Percentiles rank a stretch among this genome's conserved stretches.
Evolutionary conservation across 1,140 invertebrate genomes (phyloP).

Genomic region (Drosophila novamexicana): DNA sequence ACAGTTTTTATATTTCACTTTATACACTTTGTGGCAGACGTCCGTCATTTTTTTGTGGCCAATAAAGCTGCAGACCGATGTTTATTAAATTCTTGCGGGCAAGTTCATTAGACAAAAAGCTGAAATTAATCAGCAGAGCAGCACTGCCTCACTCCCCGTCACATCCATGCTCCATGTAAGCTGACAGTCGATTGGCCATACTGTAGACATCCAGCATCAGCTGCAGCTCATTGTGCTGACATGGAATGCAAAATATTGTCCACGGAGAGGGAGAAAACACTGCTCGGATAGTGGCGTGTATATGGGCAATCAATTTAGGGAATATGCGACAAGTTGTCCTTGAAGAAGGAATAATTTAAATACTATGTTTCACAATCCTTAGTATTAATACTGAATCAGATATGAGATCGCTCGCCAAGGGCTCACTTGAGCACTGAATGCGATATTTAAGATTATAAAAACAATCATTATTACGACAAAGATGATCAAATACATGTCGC

Average conservation of each 20-base stretch:
- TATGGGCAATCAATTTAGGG: too few species aligned
- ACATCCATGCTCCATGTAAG: neutral
- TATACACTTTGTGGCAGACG: constrained; percentile 46
- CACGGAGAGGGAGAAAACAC: too few species aligned
- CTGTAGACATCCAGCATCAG: constrained; percentile 35
- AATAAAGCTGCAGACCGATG: constrained; percentile 63
- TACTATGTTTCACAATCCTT: too few species aligned
- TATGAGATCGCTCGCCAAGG: too few species aligned
- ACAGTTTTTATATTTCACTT: constrained; percentile 40
- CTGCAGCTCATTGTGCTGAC: constrained; percentile 28
- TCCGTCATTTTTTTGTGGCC: constrained; percentile 56
- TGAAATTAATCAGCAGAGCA: constrained; percentile 65
- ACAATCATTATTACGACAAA: too few species aligned
- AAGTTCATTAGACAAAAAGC: constrained; percentile 81
- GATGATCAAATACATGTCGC: too few species aligned
- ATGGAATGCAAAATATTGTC: constrained; percentile 29
- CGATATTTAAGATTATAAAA: too few species aligned
- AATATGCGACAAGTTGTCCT: too few species aligned
- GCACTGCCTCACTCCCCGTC: constrained; percentile 13
- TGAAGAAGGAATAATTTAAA: too few species aligned
- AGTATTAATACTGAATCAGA: too few species aligned
- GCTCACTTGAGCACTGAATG: too few species aligned
- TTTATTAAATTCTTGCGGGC: constrained; percentile 76
- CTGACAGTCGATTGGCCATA: constrained; percentile 33
- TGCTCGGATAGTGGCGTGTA: too few species aligned